Evolutionary conservation across 2,113 vertebrate genomes (phyloP), one percentile per base, ranked within the genome.

Genomic region (Tilapia sparmanii): DNA sequence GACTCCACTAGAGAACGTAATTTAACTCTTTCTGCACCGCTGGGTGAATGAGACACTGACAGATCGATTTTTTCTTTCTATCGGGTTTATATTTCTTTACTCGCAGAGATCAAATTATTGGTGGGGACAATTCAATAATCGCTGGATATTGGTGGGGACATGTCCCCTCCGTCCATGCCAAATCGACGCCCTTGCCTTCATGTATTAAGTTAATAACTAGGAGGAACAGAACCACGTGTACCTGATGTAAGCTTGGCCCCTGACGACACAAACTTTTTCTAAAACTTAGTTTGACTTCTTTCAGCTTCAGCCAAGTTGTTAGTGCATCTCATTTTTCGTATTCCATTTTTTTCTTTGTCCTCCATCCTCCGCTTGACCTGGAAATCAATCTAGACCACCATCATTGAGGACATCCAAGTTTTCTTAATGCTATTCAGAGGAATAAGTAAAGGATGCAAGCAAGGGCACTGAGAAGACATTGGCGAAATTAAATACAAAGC

Each of bases 221-320:
- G 45, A 52, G 73, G 45, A 33, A 33, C 45, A n/a, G 73, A 78
- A 78, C 45, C 33, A 78, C 26, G 45, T 52, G 26, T 78, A 52
- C 52, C 73, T 52, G 73, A 78, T 52, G 1, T 13, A 82, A 52
- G 9, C 29, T n/a, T 33, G 45, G 45, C 73, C 45, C 82, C 40
- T 71, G 19, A 68, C 57, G 8, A 87, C 50, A 80, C 59, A 89
- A 54, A 89, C 84, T 84, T 90, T 90, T 87, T 11, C 86, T 16
- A 66, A 82, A 53, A 81, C 35, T 76, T 50, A 26, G 8, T 35
- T 40, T 42, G 26, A 78, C 18, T 33, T 76, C 50, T 76, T 29
- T 81, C 13, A 47, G 54, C 59, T 81, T 71, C 45, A 54, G 22
- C 59, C 26, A 78, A 33, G 45, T 13, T n/a, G 16, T 52, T 6